phyloP scores from a whole-genome alignment of 64 coral and sea anemone species.

The Catalaphyllia jardinei region DNA sequence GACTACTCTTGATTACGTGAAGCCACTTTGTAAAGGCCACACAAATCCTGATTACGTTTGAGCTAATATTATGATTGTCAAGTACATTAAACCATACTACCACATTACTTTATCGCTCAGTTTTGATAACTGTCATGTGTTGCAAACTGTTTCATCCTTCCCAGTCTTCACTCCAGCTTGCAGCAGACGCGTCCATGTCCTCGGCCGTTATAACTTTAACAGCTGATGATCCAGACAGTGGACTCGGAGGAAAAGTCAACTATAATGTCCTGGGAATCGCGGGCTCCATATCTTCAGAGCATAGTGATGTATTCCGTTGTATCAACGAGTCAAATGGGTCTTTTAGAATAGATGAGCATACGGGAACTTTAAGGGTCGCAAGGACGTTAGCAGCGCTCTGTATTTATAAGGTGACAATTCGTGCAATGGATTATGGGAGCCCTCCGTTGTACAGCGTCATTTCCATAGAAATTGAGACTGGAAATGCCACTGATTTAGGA shows the following conservation, averaged over 20 bases:
- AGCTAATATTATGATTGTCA: too few relatives aligned
- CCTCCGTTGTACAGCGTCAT: constrained; percentile 40
- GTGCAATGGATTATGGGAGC: constrained; percentile 56
- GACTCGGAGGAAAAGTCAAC: constrained; percentile 26
- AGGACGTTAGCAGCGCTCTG: constrained; percentile 33
- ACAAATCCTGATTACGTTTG: too few relatives aligned
- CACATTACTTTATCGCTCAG: not conserved
- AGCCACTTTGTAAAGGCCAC: too few relatives aligned
- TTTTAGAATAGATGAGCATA: constrained; percentile 34
- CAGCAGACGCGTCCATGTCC: constrained; percentile 8
- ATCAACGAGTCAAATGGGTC: constrained; percentile 1
- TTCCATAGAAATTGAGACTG: constrained; percentile 25
- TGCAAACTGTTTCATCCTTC: not conserved
- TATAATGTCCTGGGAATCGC: constrained; percentile 20
- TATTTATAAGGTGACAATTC: constrained; percentile 48
- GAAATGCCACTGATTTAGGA: constrained; percentile 8
- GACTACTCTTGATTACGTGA: too few relatives aligned
- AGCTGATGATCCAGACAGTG: constrained; percentile 53
- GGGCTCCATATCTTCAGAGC: not conserved
- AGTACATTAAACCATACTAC: not conserved
- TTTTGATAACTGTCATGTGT: not conserved
- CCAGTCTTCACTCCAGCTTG: constrained; percentile 4
- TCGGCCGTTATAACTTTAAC: constrained; percentile 25
- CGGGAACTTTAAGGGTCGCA: constrained; percentile 37
- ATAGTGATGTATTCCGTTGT: constrained; percentile 10